These are phyloP conservation scores for Astropecten irregularis DNA, from an alignment of 53 echinoderm and acorn worm species.

Conservation along the genomic window DNA sequence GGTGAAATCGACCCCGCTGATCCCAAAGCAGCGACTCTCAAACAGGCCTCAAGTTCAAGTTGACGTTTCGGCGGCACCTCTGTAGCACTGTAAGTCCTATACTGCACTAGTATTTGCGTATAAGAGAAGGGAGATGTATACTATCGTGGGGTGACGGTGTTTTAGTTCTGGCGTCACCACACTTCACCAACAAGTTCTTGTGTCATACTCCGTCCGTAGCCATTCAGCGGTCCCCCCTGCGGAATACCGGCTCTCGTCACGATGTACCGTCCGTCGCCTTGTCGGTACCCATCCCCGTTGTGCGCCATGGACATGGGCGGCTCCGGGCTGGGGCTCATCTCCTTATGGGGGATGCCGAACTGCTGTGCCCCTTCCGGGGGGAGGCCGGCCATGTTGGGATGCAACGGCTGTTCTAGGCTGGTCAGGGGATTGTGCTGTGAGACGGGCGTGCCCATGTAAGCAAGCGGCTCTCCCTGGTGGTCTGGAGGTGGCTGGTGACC, in stretches of 20 bases:
- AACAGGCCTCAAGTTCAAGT: no score
- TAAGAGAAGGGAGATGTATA: no score
- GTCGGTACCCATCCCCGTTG: conserved; percentile 56
- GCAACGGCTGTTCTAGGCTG: conserved; percentile 76
- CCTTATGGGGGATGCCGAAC: conserved; percentile 73
- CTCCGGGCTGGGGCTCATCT: conserved; percentile 77
- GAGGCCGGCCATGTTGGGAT: conserved; percentile 69
- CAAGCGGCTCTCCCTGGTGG: conserved; percentile 64
- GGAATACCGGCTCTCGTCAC: conserved; percentile 27
- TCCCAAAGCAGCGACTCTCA: no score
- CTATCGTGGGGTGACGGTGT: no score
- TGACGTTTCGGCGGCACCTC: no score
- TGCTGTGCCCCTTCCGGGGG: conserved; percentile 70
- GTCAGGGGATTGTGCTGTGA: conserved; percentile 71
- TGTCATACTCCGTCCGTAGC: conserved; percentile 48
- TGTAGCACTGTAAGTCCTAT: no score
- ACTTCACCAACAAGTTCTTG: conserved; percentile 60
- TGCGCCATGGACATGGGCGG: conserved; percentile 60
- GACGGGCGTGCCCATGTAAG: conserved; percentile 62
- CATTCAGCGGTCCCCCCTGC: conserved; percentile 39
- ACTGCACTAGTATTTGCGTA: no score
- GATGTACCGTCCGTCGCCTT: conserved; percentile 31
- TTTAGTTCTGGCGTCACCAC: conserved; percentile 66
- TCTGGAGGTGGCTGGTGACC: conserved; percentile 63
- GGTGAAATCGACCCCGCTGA: no score